Evolutionary conservation across 2,113 vertebrate genomes (phyloP).

Genomic region (Ascaphus truei): DNA sequence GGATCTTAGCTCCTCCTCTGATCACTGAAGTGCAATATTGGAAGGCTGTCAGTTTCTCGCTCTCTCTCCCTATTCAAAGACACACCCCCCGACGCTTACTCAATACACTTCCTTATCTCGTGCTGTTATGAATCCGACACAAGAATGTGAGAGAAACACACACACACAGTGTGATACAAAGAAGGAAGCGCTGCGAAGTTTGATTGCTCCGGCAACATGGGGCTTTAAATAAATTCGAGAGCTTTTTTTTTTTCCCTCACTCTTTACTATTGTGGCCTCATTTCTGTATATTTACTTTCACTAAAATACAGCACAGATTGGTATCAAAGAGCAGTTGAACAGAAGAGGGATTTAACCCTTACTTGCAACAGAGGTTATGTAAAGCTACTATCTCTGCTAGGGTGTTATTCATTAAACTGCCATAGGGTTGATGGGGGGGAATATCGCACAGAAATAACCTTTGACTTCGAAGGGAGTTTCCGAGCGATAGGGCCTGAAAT

Average conservation of each 20-base stretch:
- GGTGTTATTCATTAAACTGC: no score
- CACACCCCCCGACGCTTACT: constrained; percentile 20
- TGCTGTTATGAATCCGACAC: background rate
- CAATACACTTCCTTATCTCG: constrained; percentile 27
- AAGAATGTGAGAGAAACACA: background rate
- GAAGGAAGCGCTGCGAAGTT: background rate
- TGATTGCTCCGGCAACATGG: background rate
- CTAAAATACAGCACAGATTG: no score
- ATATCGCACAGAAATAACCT: no score
- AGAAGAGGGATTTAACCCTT: no score
- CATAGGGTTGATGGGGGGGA: no score
- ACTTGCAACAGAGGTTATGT: no score
- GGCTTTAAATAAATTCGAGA: background rate
- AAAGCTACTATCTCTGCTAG: no score
- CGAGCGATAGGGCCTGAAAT: no score
- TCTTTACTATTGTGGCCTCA: background rate
- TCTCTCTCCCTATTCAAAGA: background rate
- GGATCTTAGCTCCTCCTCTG: background rate
- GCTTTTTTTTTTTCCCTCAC: background rate
- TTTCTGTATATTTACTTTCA: background rate
- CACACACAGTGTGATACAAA: background rate
- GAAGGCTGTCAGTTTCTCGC: background rate
- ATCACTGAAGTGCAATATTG: background rate
- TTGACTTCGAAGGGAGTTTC: no score
- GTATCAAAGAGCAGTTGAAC: no score